Percentiles rank a stretch among this genome's conserved stretches.
Evolutionary conservation across 2,888 invertebrate species (phyloP).

Genomic region (Portevinia maculata): DNA sequence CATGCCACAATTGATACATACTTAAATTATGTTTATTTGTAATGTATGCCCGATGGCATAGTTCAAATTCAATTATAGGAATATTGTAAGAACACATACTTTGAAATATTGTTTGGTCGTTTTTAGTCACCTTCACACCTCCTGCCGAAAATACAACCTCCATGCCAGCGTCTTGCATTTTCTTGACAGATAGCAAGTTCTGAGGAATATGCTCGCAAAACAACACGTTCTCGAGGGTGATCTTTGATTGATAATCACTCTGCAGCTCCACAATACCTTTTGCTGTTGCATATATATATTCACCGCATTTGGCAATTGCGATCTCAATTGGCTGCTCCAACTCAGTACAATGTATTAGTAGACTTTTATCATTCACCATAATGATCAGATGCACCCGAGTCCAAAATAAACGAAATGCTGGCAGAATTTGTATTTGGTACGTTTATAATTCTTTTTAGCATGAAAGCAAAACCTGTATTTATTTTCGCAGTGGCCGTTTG

Average conservation of each 20-base stretch:
- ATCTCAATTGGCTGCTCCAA: slow-evolving; percentile 76
- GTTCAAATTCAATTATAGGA: too few relatives aligned
- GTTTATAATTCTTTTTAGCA: slow-evolving; percentile 34
- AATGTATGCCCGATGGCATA: too few relatives aligned
- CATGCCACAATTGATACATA: slow-evolving; percentile 42
- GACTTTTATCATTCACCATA: slow-evolving; percentile 69
- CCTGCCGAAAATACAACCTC: slow-evolving; percentile 28
- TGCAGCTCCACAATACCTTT: slow-evolving; percentile 29
- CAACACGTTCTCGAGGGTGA: slow-evolving; percentile 68
- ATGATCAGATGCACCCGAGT: slow-evolving; percentile 72
- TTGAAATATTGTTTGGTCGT: too few relatives aligned
- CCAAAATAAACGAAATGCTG: slow-evolving; percentile 59
- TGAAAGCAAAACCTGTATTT: slow-evolving; percentile 52
- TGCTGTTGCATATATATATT: slow-evolving; percentile 67
- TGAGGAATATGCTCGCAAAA: slow-evolving; percentile 77
- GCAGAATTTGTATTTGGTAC: slow-evolving; percentile 3
- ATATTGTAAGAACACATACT: too few relatives aligned
- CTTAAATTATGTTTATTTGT: slow-evolving; percentile 36
- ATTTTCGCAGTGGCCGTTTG: too few relatives aligned
- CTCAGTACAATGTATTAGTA: slow-evolving; percentile 49
- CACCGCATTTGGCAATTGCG: slow-evolving; percentile 76
- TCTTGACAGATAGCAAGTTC: slow-evolving; percentile 76
- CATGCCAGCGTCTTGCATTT: slow-evolving; percentile 77
- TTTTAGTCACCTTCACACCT: slow-evolving; percentile 75
- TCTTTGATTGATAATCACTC: slow-evolving; percentile 75